phyloP scores from a whole-genome alignment of 2,113 vertebrate genomes.

The Passer domesticus region DNA sequence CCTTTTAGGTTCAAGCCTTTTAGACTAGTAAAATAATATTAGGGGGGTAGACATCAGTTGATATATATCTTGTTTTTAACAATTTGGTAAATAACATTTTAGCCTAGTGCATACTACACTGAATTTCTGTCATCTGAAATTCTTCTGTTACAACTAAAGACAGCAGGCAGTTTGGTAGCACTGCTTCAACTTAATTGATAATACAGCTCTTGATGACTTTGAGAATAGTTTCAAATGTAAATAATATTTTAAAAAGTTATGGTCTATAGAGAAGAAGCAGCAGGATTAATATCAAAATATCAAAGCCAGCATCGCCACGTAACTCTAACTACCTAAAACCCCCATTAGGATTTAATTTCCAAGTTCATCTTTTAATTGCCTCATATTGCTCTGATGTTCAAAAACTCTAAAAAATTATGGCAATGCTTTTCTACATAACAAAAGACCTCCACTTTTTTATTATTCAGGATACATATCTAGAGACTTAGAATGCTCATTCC shows the following conservation, averaged over 20 bases:
- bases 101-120: neutral
- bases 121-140: neutral
- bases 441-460: neutral
- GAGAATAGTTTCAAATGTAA: neutral
- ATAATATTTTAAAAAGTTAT: neutral
- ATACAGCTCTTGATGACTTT: neutral
- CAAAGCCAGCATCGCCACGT: neutral
- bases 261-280: neutral
- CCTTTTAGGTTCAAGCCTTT: neutral
- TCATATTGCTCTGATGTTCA: neutral
- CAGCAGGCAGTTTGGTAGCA: neutral
- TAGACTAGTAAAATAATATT: neutral
- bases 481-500: neutral
- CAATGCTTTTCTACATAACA: neutral
- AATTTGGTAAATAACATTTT: neutral
- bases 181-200: neutral
- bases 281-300: neutral
- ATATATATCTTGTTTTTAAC: neutral
- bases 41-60: neutral
- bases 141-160: neutral
- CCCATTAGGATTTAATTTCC: neutral
- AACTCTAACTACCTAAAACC: neutral
- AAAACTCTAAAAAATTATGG: neutral
- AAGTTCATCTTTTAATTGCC: neutral
- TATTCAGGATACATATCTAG: neutral